These are phyloP conservation scores for Ginglymostoma cirratum DNA, from an alignment of 2,113 vertebrate species.

Conservation along the genomic window DNA sequence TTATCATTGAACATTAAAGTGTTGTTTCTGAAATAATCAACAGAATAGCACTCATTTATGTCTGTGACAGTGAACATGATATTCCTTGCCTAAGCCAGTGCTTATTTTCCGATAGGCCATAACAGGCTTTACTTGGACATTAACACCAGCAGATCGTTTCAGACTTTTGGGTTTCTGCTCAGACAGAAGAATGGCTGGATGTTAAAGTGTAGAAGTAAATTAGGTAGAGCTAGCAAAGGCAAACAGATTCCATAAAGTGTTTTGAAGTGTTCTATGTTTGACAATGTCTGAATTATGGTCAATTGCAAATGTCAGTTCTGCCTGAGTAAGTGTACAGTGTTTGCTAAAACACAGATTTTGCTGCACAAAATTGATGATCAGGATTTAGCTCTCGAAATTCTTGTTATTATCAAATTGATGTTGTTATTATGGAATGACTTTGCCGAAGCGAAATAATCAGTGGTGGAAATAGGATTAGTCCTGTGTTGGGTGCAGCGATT, in stretches of 20 bases:
- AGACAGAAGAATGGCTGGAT: background rate
- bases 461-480: background rate
- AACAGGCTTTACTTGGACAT: background rate
- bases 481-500: background rate
- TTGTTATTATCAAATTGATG: background rate
- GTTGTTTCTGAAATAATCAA: background rate
- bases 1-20: too few species aligned
- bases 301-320: background rate
- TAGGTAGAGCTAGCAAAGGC: background rate
- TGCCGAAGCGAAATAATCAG: background rate
- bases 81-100: background rate
- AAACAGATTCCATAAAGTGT: background rate
- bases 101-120: too few species aligned
- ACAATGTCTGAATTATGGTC: background rate
- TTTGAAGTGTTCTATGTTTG: background rate
- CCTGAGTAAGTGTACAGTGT: background rate
- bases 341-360: background rate
- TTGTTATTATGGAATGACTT: background rate
- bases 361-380: background rate
- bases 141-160: background rate
- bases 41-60: background rate
- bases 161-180: background rate
- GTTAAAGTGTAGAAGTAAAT: background rate
- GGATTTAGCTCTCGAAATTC: background rate
- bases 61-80: background rate